Conservation (phyloP, 2,888 invertebrate species). For the Melikaiella ostensackeni region DNA sequence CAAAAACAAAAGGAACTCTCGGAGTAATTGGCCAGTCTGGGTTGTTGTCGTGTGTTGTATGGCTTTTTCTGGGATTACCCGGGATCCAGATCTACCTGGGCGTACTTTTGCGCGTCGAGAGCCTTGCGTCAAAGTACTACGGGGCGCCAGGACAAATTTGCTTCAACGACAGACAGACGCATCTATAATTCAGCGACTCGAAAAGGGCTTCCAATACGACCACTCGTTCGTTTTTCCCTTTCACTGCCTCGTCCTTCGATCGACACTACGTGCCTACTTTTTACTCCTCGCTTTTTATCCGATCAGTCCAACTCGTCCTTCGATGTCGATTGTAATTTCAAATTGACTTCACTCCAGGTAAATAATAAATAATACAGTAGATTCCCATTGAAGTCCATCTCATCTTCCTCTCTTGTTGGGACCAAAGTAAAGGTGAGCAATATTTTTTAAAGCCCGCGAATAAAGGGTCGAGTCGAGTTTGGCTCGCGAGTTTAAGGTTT, state of each 20-base stretch:
- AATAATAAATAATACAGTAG: not conserved
- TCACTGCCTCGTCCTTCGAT: slow-evolving; percentile 38
- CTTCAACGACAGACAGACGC: slow-evolving; percentile 30
- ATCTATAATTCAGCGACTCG: slow-evolving; percentile 51
- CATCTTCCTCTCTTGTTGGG: not conserved
- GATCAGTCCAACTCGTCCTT: slow-evolving; percentile 41
- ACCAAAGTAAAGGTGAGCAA: no score
- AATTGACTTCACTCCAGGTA: not conserved
- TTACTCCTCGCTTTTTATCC: slow-evolving; percentile 53
- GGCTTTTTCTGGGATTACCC: slow-evolving; percentile 42
- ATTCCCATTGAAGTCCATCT: not conserved
- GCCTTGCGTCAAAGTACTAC: slow-evolving; percentile 33
- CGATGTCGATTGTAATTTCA: not conserved
- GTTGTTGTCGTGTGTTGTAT: slow-evolving; percentile 52
- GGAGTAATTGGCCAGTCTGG: slow-evolving; percentile 65
- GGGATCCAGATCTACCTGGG: slow-evolving; percentile 29
- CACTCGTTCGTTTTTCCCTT: slow-evolving; percentile 33
- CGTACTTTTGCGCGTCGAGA: slow-evolving; percentile 31
- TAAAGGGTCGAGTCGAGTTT: no score
- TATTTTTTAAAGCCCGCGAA: no score
- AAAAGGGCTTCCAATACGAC: slow-evolving; percentile 34
- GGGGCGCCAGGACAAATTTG: slow-evolving; percentile 35
- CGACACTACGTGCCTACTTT: slow-evolving; percentile 45
- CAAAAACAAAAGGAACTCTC: slow-evolving; percentile 61
- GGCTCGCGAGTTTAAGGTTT: no score